Conservation (phyloP, 2,888 invertebrate genomes). For the Amphimallon solstitiale region DNA sequence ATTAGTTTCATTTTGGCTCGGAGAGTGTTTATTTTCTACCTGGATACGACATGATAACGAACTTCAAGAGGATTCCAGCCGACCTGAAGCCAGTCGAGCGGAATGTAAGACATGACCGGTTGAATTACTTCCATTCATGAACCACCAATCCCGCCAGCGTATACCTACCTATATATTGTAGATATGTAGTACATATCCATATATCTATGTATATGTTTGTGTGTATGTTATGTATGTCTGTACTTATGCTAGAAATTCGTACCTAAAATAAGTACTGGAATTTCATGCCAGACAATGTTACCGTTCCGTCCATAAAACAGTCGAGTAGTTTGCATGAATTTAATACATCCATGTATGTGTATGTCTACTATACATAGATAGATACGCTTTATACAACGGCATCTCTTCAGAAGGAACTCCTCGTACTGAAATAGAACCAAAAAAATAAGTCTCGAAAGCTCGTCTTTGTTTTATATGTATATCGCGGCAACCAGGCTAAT, state of each 20-base stretch:
- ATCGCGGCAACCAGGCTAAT: too few species aligned
- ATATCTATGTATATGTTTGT: too few species aligned
- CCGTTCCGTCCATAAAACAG: not conserved
- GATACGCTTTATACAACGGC: too few species aligned
- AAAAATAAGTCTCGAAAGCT: too few species aligned
- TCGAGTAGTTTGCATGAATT: too few species aligned
- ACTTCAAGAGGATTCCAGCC: constrained; percentile 31
- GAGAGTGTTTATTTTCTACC: constrained; percentile 31
- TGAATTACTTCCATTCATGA: constrained; percentile 21
- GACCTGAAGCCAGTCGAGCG: constrained; percentile 17
- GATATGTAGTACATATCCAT: constrained; percentile 9
- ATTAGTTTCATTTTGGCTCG: constrained; percentile 19
- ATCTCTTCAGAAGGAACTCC: too few species aligned
- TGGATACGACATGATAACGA: constrained; percentile 25
- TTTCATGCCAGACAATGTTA: constrained; percentile 3
- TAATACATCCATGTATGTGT: too few species aligned
- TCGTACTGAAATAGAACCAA: too few species aligned
- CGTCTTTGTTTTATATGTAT: too few species aligned
- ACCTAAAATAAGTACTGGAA: constrained; percentile 16
- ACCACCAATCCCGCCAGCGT: not conserved
- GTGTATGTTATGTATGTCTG: too few species aligned
- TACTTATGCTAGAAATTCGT: constrained; percentile 13
- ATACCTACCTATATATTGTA: not conserved
- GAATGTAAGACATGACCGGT: constrained; percentile 20
- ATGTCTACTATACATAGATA: too few species aligned